Conservation (phyloP, 2,113 vertebrate genomes). For the Psilopsiagon aurifrons region DNA sequence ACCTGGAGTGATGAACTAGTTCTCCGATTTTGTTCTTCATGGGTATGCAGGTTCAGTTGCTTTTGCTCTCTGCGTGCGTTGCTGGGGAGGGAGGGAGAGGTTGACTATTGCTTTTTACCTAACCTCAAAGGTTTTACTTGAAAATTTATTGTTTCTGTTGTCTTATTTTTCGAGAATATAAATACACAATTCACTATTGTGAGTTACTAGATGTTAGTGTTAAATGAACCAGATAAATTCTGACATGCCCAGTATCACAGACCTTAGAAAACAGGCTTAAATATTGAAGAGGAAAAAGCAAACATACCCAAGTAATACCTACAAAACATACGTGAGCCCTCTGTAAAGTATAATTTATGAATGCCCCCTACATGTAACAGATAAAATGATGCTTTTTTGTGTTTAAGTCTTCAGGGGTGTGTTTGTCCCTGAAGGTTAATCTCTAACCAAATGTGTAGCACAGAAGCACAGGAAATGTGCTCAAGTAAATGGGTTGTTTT, state of each 20-base stretch:
- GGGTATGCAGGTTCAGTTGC: not conserved
- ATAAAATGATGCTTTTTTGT: not conserved
- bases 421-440: not conserved
- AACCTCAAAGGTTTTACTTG: not conserved
- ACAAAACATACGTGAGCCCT: not conserved
- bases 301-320: not conserved
- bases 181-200: not conserved
- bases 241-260: not conserved
- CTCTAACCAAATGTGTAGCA: not conserved
- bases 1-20: not conserved
- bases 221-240: not conserved
- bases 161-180: not conserved
- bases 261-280: not conserved
- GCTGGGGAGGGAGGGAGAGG: not conserved
- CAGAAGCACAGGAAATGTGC: not conserved
- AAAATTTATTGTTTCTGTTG: not conserved
- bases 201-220: not conserved
- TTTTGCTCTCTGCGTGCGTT: not conserved
- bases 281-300: not conserved
- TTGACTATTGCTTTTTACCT: not conserved
- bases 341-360: not conserved
- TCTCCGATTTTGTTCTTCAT: conserved; percentile 3
- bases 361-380: not conserved
- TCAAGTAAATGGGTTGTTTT: not conserved
- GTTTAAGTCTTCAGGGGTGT: not conserved